A percentile compares a stretch with the other conserved stretches of the same genome.
Evolutionary conservation across 2,113 vertebrate species (phyloP).

Genomic region (Mystacornis crossleyi): DNA sequence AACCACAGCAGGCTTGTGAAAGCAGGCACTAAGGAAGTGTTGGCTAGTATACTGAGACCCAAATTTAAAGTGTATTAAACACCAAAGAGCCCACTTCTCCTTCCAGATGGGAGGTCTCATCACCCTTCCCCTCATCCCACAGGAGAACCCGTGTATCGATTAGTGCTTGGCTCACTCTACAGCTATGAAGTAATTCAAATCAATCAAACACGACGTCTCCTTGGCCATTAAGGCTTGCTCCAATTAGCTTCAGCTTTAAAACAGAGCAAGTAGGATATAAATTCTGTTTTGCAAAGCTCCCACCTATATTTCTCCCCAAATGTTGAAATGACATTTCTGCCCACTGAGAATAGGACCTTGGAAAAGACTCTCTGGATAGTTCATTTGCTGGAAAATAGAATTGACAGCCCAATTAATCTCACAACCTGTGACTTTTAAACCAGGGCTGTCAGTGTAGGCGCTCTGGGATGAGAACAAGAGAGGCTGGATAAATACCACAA

Average conservation of each 20-base stretch:
- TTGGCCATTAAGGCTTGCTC: background rate
- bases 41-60: background rate
- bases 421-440: background rate
- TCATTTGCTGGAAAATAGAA: conserved; percentile 17
- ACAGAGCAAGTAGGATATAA: background rate
- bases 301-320: background rate
- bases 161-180: background rate
- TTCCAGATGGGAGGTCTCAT: background rate
- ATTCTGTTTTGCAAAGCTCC: background rate
- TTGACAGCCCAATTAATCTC: conserved; percentile 10
- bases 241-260: background rate
- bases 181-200: background rate
- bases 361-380: background rate
- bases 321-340: background rate
- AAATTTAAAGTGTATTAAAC: background rate
- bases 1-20: background rate
- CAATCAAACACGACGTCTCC: background rate
- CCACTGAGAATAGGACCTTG: background rate
- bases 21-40: fast-evolving
- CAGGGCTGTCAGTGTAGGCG: background rate
- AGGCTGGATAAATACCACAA: background rate
- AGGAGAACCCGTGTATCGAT: fast-evolving
- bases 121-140: background rate
- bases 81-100: background rate
- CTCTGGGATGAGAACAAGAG: background rate